Evolutionary conservation across 2,888 invertebrate species (phyloP), one percentile per base, ranked within the genome.

Genomic region (Dimorphilus gyrociliatus): DNA sequence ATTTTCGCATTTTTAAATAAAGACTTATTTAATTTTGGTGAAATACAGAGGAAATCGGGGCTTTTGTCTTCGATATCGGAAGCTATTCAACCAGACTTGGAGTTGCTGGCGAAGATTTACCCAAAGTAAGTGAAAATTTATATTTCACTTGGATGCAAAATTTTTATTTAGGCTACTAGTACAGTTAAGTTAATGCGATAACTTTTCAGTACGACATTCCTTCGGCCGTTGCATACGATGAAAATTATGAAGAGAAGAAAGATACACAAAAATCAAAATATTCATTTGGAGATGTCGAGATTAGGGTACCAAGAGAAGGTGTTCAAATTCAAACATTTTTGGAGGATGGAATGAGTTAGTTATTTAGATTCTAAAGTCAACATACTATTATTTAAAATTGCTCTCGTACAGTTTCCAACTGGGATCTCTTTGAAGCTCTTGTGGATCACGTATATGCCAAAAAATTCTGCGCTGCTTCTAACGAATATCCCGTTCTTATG

Each of bases 61-160:
- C 94, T 0, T 61, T 97, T 41, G 97, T 97, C 19, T 90, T 97
- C 54, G 97, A 99, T 63, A 77, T 90, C 6, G 97, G 86, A 0
- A 81, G 84, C 46, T 79, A 81, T 64, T 81, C 84, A 0, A 65
- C 88, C 31, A 69, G 88, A 34, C 82, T 82, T 28, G 90, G 88
- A 32, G 90, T 84, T 68, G 88, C 88, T 6, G 88, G 90, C 51
- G 97, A 97, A 61, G 97, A 99, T 59, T 82, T 85, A n/a, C 97
- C 97, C 2, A 97, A 94, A 41, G 44, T 45, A 33, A 19, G 30
- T 27, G 7, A 25, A 19, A 26, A 19, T 15, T n/a, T n/a, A n/a
- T n/a, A n/a, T n/a, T 28, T 27, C 14, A 5, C 19, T 18, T 18
- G 12, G 4, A 16, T 14, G 10, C 14, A 19, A 10, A 18, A 14